Base-by-base conservation (phyloP, 2,888 invertebrate species). In the Hirtodrosophila trivittata region DNA sequence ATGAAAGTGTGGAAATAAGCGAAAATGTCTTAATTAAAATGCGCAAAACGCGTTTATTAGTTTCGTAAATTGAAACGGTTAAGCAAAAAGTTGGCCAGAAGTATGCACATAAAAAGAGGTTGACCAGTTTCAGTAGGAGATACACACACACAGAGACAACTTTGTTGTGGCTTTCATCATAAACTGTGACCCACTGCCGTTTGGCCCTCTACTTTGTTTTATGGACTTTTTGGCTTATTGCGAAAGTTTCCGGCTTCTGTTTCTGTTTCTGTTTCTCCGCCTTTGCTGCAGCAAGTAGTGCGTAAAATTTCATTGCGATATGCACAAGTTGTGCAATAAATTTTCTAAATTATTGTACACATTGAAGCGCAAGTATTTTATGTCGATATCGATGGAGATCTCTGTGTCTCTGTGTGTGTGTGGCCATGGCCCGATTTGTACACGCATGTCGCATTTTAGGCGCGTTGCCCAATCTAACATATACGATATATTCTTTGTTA, bases 221-320 rank as follows among this genome's bases (percentile, higher is more conserved):
- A 77, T 67, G 71, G 64, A 56, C 46, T 51, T 66, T 58, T 52
- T 26, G 57, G 64, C 62, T 68, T 74, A 59, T 67, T 78, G 62
- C 62, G 50, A 73, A 73, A 73, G 57, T 69, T 21, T 73, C 73
- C 39, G n/a, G n/a, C n/a, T n/a, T n/a, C n/a, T n/a, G n/a, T n/a
- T n/a, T n/a, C n/a, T n/a, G n/a, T n/a, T n/a, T n/a, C 52, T 56
- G 37, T 56, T 50, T 37, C 18, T 39, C 43, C 38, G 28, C 38
- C 45, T 46, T 51, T 52, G 56, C 39, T 64, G 76, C 82, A 75
- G 82, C 77, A 82, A 80, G 80, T 81, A 81, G 80, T 80, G 82
- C 80, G 80, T 80, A 78, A 76, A 81, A 81, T 82, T 80, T 80
- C 80, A 77, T 68, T 77, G 75, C 78, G 77, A 78, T 75, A 80